Conservation (phyloP, 2,888 invertebrate genomes). For the Tupiocoris notatus region DNA sequence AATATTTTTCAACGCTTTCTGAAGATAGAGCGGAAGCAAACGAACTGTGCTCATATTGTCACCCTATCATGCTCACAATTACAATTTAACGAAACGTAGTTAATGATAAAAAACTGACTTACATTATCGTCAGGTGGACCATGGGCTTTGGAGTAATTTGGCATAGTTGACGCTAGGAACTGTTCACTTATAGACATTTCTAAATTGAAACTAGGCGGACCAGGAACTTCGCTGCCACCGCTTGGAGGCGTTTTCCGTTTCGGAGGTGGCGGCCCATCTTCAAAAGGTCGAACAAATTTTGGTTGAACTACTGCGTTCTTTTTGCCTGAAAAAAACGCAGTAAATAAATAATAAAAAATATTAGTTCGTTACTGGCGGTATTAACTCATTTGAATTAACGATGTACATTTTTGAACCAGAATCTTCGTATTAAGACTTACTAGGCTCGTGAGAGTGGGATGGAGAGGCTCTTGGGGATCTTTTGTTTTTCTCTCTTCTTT, state of each 20-base stretch:
- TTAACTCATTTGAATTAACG: no score
- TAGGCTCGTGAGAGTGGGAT: conserved; percentile 30
- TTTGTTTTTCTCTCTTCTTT: conserved; percentile 54
- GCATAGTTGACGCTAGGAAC: conserved; percentile 28
- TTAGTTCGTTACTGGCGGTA: no score
- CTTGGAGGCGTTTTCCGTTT: conserved; percentile 53
- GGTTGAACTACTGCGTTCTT: conserved; percentile 41
- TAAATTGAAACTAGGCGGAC: conserved; percentile 38
- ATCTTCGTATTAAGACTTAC: no score
- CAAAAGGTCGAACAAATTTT: conserved; percentile 53
- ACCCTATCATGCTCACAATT: no score
- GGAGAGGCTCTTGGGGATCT: conserved; percentile 47
- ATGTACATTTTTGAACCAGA: no score
- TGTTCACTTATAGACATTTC: conserved; percentile 45
- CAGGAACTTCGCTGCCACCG: conserved; percentile 50
- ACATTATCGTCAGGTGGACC: conserved; percentile 7
- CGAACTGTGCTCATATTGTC: no score
- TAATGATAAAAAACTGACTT: no score
- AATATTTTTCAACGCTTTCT: no score
- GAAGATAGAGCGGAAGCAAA: no score
- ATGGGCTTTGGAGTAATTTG: conserved; percentile 10
- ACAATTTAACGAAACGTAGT: no score
- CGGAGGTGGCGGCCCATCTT: conserved; percentile 50
- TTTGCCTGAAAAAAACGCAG: conserved; percentile 24
- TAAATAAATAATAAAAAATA: no score